These are phyloP conservation scores for Eupleurogrammus muticus DNA, from an alignment of 2,797 vertebrate species.

Conservation along the genomic window DNA sequence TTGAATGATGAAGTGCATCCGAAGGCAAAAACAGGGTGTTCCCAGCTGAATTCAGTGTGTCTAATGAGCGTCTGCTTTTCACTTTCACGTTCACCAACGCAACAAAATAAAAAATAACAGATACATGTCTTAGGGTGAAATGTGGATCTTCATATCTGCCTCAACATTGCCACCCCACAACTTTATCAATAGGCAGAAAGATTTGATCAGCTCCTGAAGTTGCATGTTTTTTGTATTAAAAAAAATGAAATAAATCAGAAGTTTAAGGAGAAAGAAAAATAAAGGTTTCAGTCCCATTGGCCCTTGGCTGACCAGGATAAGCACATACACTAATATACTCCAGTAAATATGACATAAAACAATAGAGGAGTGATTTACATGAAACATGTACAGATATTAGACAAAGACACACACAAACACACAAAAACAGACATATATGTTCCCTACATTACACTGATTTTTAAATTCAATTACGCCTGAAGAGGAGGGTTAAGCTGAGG, in stretches of 20 bases:
- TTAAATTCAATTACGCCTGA: slow-evolving; percentile 27
- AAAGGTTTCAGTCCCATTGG: slow-evolving; percentile 56
- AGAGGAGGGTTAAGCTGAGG: slow-evolving; percentile 4
- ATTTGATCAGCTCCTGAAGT: slow-evolving; percentile 48
- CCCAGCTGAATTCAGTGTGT: slow-evolving; percentile 34
- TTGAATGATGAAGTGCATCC: slow-evolving; percentile 56
- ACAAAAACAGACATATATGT: slow-evolving; percentile 7
- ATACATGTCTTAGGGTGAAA: not conserved
- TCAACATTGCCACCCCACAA: not conserved
- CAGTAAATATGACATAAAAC: slow-evolving; percentile 41
- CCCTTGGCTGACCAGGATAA: slow-evolving; percentile 33
- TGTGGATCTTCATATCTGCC: slow-evolving; percentile 2
- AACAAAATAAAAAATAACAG: not conserved
- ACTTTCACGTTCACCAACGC: slow-evolving; percentile 16
- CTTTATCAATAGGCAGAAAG: slow-evolving; percentile 52
- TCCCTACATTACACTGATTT: slow-evolving; percentile 30
- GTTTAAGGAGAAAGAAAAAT: slow-evolving; percentile 56
- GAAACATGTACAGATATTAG: slow-evolving; percentile 11
- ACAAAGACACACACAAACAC: slow-evolving; percentile 26
- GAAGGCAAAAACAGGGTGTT: slow-evolving; percentile 42
- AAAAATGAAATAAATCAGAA: slow-evolving; percentile 42
- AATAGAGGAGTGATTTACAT: slow-evolving; percentile 29
- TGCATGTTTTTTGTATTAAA: slow-evolving; percentile 47
- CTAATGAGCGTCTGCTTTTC: slow-evolving; percentile 55
- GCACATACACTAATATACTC: slow-evolving; percentile 48